Conservation (phyloP, 2,888 invertebrate species). For the Baccha elongata region DNA sequence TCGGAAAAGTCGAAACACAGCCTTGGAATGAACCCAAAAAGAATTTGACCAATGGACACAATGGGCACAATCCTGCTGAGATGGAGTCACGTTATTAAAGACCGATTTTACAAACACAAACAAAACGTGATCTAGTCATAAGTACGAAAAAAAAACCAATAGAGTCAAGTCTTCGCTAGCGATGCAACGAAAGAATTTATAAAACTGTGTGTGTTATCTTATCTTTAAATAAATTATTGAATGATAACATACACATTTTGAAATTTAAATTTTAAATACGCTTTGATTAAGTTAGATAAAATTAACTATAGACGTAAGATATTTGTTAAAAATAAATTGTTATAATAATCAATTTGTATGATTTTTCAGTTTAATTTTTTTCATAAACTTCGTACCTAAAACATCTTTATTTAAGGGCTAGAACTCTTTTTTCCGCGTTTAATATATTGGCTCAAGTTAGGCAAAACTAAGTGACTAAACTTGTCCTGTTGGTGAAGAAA, state of each 20-base stretch:
- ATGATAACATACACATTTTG: too few species aligned
- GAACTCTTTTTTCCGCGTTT: too few species aligned
- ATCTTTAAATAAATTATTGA: not conserved
- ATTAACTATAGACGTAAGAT: not conserved
- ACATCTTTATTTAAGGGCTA: too few species aligned
- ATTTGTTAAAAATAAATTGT: conserved; percentile 21
- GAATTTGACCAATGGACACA: conserved; percentile 5
- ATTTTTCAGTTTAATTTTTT: not conserved
- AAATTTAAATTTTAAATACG: not conserved
- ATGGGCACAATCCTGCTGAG: conserved; percentile 28
- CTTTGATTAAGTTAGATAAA: not conserved
- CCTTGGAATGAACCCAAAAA: conserved; percentile 86
- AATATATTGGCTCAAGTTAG: too few species aligned
- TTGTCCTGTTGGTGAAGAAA: too few species aligned
- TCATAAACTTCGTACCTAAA: too few species aligned
- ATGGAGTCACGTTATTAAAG: conserved; percentile 63
- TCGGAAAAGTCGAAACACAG: conserved; percentile 87
- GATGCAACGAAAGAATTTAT: conserved; percentile 24
- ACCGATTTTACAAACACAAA: conserved; percentile 27
- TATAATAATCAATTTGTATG: not conserved
- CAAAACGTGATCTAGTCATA: conserved; percentile 70
- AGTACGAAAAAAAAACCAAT: conserved; percentile 18
- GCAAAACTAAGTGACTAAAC: too few species aligned
- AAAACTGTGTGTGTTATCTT: not conserved
- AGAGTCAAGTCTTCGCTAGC: not conserved